Base-by-base conservation (phyloP, 2,113 vertebrate genomes). In the Dromas ardeola region DNA sequence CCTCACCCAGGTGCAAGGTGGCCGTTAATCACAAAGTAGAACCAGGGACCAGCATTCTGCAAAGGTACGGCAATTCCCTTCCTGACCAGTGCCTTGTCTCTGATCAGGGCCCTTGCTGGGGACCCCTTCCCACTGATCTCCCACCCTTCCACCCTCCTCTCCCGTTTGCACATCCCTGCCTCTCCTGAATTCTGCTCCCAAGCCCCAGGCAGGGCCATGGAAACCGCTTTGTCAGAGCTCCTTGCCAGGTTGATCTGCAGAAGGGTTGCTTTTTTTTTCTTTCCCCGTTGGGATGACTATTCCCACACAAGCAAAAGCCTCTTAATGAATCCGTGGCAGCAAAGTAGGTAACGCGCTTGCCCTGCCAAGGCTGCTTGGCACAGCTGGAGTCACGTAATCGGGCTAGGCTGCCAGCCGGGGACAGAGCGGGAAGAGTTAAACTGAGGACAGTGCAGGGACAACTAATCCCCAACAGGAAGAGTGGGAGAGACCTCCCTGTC, bases 241-340 rank as follows among this genome's bases (percentile, higher is more conserved):
- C 63, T 96, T 13, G 1, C 76, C 86, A 91, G 81, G 91, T 59
- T 91, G 79, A 96, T 95, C 83, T 95, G 84, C 72, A 67, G 83
- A 78, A 86, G 86, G 86, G 1, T 5, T 70, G 21, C 21, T 49
- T 76, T 93, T 86, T 67, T 83, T 36, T 21, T 21, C 30, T 77
- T 78, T 93, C 62, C 90, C 95, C 45, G 0, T 88, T 88, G 97
- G 96, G 96, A 97, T 95, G 96, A 97, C 86, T 96, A 96, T 97
- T 97, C 96, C 90, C 97, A 96, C 95, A 95, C 59, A 84, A 97
- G 95, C 95, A 98, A 98, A 98, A 98, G 96, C 97, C 96, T 96
- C 96, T 97, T 97, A 98, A 98, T 97, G 97, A 97, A 97, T 98
- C 97, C 1, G 76, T 97, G 95, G 83, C 93, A 96, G 95, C 89